Percentiles rank a stretch among this genome's conserved stretches.
Evolutionary conservation across 2,888 invertebrate species (phyloP).

Genomic region (Octonoba sinensis): DNA sequence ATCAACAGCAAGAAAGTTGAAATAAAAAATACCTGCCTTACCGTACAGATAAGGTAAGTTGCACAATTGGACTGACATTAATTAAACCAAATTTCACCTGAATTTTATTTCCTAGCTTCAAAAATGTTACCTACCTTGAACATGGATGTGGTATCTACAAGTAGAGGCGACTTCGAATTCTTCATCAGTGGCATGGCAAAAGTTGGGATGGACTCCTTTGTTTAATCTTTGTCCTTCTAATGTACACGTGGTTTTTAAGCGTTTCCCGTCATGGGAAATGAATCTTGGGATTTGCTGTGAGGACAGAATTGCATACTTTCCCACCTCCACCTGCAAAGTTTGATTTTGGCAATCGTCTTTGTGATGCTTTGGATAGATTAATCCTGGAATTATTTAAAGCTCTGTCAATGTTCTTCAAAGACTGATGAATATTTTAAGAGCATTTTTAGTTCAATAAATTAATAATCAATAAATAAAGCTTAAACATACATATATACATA

Average conservation of each 20-base stretch:
- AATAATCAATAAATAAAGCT: too few relatives aligned
- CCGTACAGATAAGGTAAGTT: too few relatives aligned
- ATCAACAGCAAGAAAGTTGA: neutral
- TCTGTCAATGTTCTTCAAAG: neutral
- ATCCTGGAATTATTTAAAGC: neutral
- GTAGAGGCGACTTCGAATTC: neutral
- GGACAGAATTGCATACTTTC: too few relatives aligned
- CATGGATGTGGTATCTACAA: neutral
- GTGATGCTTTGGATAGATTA: neutral
- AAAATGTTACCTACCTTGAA: neutral
- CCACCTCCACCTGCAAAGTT: neutral
- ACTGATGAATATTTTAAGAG: too few relatives aligned
- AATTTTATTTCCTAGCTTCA: too few relatives aligned
- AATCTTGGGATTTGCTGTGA: neutral
- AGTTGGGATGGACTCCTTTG: neutral
- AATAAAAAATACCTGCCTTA: neutral
- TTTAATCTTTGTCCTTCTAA: neutral
- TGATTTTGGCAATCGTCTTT: constrained; percentile 1
- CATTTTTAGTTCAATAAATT: too few relatives aligned
- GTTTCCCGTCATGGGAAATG: neutral
- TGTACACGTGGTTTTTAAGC: neutral
- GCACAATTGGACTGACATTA: too few relatives aligned
- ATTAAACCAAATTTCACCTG: too few relatives aligned
- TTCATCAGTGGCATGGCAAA: constrained; percentile 1
- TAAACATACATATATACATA: too few relatives aligned